Conservation (phyloP, 53 echinoderm and acorn worm genomes). For the Zoroaster sp. region DNA sequence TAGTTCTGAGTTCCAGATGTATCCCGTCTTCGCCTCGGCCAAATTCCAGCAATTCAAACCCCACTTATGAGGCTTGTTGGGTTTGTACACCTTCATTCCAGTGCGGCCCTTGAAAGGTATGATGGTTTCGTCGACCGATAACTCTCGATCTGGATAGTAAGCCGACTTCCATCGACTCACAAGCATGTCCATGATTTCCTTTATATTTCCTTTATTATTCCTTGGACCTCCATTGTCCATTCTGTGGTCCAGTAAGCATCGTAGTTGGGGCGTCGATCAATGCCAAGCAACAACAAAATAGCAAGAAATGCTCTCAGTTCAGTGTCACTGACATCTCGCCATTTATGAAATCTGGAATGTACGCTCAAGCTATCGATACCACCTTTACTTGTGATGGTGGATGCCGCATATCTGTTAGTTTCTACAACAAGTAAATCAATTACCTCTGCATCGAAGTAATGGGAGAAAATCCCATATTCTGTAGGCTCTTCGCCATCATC, state of each 20-base stretch:
- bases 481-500: background rate
- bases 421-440: background rate
- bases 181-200: background rate
- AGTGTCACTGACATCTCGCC: background rate
- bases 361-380: background rate
- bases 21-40: background rate
- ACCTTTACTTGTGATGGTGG: background rate
- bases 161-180: background rate
- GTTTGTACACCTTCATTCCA: background rate
- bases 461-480: background rate
- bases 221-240: background rate
- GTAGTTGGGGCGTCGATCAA: background rate
- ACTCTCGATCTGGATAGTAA: too few relatives aligned
- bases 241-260: constrained; percentile 24
- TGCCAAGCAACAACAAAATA: background rate
- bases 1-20: background rate
- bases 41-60: background rate
- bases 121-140: background rate
- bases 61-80: background rate
- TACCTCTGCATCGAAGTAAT: background rate
- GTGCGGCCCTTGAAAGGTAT: background rate
- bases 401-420: background rate
- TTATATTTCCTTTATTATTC: background rate
- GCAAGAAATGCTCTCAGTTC: background rate
- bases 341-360: background rate